Evolutionary conservation across 2,113 vertebrate species (phyloP).

Genomic region (Neogobius melanostomus): DNA sequence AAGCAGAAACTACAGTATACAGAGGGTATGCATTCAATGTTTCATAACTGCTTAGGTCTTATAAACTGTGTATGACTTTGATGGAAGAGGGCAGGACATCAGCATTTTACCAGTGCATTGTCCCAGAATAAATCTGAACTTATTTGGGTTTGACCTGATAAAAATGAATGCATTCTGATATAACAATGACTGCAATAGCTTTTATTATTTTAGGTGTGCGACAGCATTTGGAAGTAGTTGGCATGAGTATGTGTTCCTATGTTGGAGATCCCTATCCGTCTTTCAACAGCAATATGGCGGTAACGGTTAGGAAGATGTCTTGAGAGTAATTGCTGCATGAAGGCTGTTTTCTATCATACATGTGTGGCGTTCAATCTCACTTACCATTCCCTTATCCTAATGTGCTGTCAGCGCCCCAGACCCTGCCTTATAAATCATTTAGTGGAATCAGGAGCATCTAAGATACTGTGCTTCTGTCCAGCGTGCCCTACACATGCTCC

Average conservation of each 20-base stretch:
- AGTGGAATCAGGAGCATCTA: neutral
- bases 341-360: conserved; percentile 1
- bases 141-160: no score
- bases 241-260: neutral
- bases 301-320: neutral
- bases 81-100: no score
- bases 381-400: conserved; percentile 5
- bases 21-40: no score
- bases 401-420: conserved; percentile 1
- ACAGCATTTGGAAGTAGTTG: neutral
- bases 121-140: no score
- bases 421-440: conserved; percentile 3
- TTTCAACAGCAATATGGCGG: neutral
- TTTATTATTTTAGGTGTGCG: neutral
- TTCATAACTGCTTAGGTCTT: no score
- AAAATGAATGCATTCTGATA: no score
- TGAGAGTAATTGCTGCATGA: neutral
- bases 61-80: no score
- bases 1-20: no score
- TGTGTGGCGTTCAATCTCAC: neutral
- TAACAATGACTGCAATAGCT: neutral
- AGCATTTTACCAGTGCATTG: no score
- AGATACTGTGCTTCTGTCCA: neutral
- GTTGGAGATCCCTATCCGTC: neutral
- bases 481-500: neutral